A percentile compares a stretch with the other conserved stretches of the same genome.
Conservation (phyloP, 2,888 invertebrate species). For the Molanna angustata region DNA sequence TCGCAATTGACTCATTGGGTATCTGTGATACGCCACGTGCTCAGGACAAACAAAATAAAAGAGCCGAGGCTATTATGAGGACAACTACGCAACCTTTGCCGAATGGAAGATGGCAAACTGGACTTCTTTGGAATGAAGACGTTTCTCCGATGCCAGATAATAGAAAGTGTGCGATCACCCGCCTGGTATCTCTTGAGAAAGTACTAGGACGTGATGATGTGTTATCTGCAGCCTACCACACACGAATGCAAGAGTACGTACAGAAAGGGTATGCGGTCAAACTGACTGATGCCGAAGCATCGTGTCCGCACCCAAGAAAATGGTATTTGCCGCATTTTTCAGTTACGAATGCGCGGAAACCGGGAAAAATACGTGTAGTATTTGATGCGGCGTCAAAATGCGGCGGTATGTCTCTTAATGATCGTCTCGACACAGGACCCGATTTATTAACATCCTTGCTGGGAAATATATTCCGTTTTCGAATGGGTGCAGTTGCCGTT, state of each 20-base stretch:
- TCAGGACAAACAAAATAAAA: not conserved
- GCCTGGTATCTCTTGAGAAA: not conserved
- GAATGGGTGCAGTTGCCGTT: constrained; percentile 34
- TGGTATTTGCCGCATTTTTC: constrained; percentile 31
- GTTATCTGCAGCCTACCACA: constrained; percentile 5
- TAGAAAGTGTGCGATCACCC: not conserved
- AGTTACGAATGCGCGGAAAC: constrained; percentile 34
- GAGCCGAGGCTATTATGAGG: not conserved
- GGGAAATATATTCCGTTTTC: constrained; percentile 36
- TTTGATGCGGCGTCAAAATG: constrained; percentile 37
- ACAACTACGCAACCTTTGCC: not conserved
- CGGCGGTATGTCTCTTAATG: constrained; percentile 34
- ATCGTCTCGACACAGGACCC: constrained; percentile 35
- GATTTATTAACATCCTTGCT: constrained; percentile 35
- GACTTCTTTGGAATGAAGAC: not conserved
- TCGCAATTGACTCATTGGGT: not conserved
- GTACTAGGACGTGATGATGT: not conserved
- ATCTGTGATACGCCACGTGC: not conserved
- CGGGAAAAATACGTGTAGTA: constrained; percentile 35
- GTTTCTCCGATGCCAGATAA: not conserved
- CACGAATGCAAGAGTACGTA: not conserved
- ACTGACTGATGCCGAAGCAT: not conserved
- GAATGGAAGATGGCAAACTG: not conserved
- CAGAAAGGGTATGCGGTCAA: constrained; percentile 1
- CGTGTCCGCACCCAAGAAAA: not conserved